Evolutionary conservation across 1,140 invertebrate genomes (phyloP).

Genomic region (Venturia canescens): DNA sequence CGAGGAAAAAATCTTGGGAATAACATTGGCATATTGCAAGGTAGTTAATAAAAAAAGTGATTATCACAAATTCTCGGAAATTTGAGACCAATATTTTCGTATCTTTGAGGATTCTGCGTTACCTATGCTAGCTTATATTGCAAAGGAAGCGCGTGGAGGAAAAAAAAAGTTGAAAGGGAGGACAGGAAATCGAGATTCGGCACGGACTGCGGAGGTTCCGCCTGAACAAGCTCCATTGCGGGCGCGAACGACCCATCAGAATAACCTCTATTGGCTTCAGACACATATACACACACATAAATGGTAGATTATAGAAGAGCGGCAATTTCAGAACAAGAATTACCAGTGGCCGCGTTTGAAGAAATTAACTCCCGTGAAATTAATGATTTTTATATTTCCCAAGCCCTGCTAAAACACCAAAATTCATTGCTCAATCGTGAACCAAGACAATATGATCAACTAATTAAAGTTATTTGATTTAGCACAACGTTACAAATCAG

Average conservation of each 20-base stretch:
- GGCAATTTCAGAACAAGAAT: background rate
- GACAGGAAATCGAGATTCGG: constrained; percentile 59
- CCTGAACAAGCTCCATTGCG: constrained; percentile 46
- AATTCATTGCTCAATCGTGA: background rate
- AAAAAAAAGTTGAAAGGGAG: constrained; percentile 26
- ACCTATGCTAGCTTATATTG: background rate
- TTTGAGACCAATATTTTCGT: no score
- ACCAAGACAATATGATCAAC: background rate
- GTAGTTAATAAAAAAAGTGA: no score
- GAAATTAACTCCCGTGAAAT: constrained; percentile 36
- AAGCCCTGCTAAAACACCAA: background rate
- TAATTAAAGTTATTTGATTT: background rate
- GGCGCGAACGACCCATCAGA: background rate
- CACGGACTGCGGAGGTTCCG: constrained; percentile 57
- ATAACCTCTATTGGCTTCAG: background rate
- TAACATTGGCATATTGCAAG: no score
- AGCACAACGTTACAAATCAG: no score
- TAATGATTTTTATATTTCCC: constrained; percentile 18
- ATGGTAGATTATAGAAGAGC: background rate
- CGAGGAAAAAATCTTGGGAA: no score
- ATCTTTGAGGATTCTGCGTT: background rate
- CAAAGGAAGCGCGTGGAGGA: constrained; percentile 14
- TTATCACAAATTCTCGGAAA: background rate
- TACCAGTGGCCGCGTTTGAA: constrained; percentile 10
- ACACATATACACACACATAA: constrained; percentile 4